Conservation (phyloP, 2,113 vertebrate species). For the Cyprinodon variegatus region DNA sequence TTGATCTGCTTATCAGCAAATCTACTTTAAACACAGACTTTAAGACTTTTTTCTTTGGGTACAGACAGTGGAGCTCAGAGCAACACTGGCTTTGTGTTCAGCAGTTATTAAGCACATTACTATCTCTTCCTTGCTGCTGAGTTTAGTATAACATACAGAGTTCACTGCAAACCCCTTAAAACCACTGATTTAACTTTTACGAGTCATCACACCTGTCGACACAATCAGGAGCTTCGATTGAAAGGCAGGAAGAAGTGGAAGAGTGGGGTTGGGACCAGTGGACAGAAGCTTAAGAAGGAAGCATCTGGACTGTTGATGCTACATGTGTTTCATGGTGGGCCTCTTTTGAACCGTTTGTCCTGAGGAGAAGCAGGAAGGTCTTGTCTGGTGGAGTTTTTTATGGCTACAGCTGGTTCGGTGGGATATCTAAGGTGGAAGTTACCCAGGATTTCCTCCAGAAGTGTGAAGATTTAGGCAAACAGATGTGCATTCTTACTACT, state of each 20-base stretch:
- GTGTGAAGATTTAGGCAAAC: constrained; percentile 4
- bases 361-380: constrained; percentile 41
- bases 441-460: constrained; percentile 45
- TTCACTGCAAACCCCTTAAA: constrained; percentile 29
- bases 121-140: background rate
- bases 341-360: constrained; percentile 39
- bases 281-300: constrained; percentile 23
- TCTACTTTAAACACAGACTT: too few species aligned
- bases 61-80: too few species aligned
- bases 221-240: constrained; percentile 29
- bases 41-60: too few species aligned
- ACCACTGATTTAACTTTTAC: constrained; percentile 14
- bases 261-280: background rate
- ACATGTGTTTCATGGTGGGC: constrained; percentile 47
- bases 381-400: constrained; percentile 3
- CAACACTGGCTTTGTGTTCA: too few species aligned
- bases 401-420: constrained; percentile 19
- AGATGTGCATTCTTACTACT: constrained; percentile 33
- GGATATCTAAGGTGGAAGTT: constrained; percentile 5
- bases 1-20: too few species aligned
- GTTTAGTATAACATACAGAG: background rate
- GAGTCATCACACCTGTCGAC: constrained; percentile 8
- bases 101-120: too few species aligned
- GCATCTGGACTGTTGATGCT: constrained; percentile 31
- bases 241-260: constrained; percentile 42